These are phyloP conservation scores for Brachionus manjavacas DNA, from an alignment of 1,140 invertebrate genomes.

Conservation along the genomic window DNA sequence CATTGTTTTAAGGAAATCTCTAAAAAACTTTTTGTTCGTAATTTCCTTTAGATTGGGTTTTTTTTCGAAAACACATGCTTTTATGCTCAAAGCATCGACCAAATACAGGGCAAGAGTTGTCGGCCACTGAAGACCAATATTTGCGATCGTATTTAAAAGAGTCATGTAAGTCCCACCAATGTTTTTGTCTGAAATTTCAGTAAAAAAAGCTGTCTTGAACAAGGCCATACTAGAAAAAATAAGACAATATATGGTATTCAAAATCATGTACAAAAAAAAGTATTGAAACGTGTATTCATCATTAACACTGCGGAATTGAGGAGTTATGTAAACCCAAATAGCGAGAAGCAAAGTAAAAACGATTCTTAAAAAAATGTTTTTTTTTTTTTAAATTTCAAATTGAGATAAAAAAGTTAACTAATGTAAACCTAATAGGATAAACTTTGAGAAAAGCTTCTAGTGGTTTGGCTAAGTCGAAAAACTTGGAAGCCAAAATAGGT, in stretches of 20 bases:
- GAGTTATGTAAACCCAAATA: slow-evolving; percentile 30
- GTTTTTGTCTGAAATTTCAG: slow-evolving; percentile 72
- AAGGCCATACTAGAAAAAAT: slow-evolving; percentile 66
- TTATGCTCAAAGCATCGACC: neutral
- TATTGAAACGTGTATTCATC: neutral
- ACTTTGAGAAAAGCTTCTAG: slow-evolving; percentile 6
- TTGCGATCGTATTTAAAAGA: slow-evolving; percentile 87
- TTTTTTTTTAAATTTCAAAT: too few species aligned
- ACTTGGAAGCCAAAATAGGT: slow-evolving; percentile 78
- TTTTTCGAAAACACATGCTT: neutral
- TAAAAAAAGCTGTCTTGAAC: slow-evolving; percentile 72
- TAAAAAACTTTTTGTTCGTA: neutral
- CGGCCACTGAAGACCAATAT: slow-evolving; percentile 65
- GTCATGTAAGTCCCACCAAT: slow-evolving; percentile 99
- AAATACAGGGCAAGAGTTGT: neutral
- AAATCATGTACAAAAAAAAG: neutral
- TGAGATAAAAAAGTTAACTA: too few species aligned
- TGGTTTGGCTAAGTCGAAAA: slow-evolving; percentile 78
- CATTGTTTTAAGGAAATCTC: neutral
- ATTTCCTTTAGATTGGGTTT: neutral
- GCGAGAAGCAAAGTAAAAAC: neutral
- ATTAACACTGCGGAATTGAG: neutral
- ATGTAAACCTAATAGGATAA: slow-evolving; percentile 6
- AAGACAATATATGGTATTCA: neutral
- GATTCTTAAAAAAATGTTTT: neutral